Percentiles rank a stretch among this genome's conserved stretches.
These are phyloP conservation scores for Rhinogobio ventralis DNA, from an alignment of 2,797 vertebrate species.

Conservation along the genomic window DNA sequence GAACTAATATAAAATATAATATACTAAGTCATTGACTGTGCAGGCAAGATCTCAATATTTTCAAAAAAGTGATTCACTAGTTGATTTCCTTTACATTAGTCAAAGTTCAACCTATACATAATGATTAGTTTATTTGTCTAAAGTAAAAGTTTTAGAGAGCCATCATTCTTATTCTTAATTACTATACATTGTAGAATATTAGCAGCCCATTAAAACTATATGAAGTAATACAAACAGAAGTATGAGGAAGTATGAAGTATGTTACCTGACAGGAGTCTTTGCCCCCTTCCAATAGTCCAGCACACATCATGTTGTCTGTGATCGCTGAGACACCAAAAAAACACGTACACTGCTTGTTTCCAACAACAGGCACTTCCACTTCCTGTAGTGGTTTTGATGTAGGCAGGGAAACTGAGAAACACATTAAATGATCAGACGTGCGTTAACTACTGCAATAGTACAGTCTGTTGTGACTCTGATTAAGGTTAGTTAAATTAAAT, in stretches of 20 bases:
- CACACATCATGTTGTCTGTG: slow-evolving; percentile 68
- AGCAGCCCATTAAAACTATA: neutral
- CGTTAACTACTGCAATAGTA: neutral
- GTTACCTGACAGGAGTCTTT: slow-evolving; percentile 71
- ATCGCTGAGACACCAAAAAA: rapidly evolving
- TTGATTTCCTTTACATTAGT: neutral
- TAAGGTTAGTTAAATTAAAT: neutral
- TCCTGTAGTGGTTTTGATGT: slow-evolving; percentile 62
- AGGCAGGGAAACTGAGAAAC: neutral
- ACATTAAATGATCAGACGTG: neutral
- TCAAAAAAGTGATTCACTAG: neutral
- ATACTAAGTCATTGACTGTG: neutral
- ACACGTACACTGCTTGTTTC: slow-evolving; percentile 61
- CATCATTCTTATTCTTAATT: neutral
- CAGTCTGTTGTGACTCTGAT: neutral
- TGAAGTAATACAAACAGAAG: neutral
- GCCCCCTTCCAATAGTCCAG: slow-evolving; percentile 53
- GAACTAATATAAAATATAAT: neutral
- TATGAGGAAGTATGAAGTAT: neutral
- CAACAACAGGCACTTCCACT: slow-evolving; percentile 64
- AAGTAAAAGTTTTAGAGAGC: neutral
- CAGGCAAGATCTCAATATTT: neutral
- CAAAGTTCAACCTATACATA: neutral
- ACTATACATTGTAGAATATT: neutral
- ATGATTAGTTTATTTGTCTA: neutral